phyloP scores from a whole-genome alignment of 2,113 vertebrate species.

The Microtus oregoni region DNA sequence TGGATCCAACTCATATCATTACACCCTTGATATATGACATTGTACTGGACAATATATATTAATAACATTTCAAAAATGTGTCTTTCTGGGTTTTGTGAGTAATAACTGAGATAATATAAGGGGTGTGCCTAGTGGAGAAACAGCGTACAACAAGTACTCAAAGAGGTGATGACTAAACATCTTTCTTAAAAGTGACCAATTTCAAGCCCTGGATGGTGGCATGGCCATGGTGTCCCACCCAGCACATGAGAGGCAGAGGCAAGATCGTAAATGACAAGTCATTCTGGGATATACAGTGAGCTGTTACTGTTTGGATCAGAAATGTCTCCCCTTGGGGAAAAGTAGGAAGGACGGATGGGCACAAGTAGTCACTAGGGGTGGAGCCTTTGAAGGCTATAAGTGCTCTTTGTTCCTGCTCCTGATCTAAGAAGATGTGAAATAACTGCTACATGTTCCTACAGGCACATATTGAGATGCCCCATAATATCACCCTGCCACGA shows the following conservation, averaged over 20 bases:
- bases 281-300: not conserved
- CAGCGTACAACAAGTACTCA: not conserved
- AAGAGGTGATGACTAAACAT: conserved; percentile 20
- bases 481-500: not conserved
- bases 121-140: not conserved
- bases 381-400: not conserved
- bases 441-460: not conserved
- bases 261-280: not conserved
- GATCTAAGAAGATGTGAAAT: not conserved
- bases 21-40: not conserved
- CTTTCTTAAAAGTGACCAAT: conserved; percentile 32
- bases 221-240: not conserved
- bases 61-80: conserved; percentile 7
- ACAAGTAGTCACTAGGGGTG: not conserved
- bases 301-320: not conserved
- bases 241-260: not conserved
- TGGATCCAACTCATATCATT: not conserved
- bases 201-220: not conserved
- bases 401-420: not conserved
- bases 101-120: conserved; percentile 28
- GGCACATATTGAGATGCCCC: not conserved
- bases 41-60: not conserved
- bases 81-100: not conserved
- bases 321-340: too few species aligned
- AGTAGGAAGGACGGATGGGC: too few species aligned